Conservation (phyloP, 2,888 invertebrate species). For the Oscheius myriophilus region DNA sequence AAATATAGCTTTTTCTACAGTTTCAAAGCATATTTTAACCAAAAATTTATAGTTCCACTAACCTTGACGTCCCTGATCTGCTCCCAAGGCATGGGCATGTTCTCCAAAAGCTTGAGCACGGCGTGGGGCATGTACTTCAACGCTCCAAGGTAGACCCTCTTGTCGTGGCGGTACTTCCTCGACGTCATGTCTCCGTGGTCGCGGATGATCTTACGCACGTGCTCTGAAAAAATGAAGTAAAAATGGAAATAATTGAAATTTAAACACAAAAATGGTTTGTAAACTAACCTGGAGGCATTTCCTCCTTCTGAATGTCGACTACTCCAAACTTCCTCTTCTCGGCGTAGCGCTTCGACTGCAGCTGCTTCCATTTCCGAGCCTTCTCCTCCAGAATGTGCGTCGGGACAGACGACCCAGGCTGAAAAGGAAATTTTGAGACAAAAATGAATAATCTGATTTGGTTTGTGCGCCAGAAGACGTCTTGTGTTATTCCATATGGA, state of each 20-base stretch:
- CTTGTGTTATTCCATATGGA: no score
- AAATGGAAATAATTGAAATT: not conserved
- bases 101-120: constrained; percentile 95
- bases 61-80: constrained; percentile 96
- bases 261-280: not conserved
- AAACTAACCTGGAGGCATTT: constrained; percentile 85
- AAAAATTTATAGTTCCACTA: not conserved
- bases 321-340: constrained; percentile 98
- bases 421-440: not conserved
- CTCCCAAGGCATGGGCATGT: constrained; percentile 99
- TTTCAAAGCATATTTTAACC: no score
- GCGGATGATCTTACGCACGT: constrained; percentile 96
- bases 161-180: constrained; percentile 96
- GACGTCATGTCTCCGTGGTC: constrained; percentile 99
- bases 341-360: constrained; percentile 97
- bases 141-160: constrained; percentile 95
- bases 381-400: constrained; percentile 34
- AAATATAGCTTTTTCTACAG: not conserved
- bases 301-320: constrained; percentile 98
- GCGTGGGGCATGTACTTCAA: constrained; percentile 99
- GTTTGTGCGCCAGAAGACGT: no score
- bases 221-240: constrained; percentile 76
- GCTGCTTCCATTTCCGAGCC: constrained; percentile 89
- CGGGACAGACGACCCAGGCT: constrained; percentile 16
- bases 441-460: no score